Percentiles rank a stretch among this genome's conserved stretches.
Evolutionary conservation across 2,113 vertebrate genomes (phyloP).

Genomic region (Tachycineta bicolor): DNA sequence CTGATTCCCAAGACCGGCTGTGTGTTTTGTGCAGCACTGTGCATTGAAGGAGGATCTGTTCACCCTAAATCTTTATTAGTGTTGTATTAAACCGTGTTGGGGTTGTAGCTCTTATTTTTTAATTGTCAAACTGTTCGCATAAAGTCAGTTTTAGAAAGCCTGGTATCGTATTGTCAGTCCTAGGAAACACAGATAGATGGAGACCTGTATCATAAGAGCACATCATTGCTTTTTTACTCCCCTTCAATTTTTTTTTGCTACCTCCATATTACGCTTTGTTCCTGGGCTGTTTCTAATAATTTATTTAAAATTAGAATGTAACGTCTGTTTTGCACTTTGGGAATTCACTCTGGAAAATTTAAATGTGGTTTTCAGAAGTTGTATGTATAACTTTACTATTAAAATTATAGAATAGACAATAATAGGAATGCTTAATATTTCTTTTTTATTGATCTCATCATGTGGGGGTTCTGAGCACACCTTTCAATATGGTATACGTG

Average conservation of each 20-base stretch:
- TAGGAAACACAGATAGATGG: not conserved
- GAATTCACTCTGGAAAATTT: not conserved
- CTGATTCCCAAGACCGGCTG: not conserved
- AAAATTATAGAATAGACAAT: not conserved
- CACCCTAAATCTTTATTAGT: not conserved
- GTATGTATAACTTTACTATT: not conserved
- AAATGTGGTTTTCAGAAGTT: not conserved
- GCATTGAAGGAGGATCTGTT: not conserved
- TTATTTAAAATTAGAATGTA: not conserved
- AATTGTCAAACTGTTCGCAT: not conserved
- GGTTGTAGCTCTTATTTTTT: not conserved
- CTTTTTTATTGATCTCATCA: not conserved
- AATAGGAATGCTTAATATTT: not conserved
- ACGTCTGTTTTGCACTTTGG: not conserved
- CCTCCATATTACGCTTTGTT: not conserved
- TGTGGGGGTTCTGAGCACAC: not conserved
- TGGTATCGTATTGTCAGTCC: not conserved
- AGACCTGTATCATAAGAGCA: not conserved
- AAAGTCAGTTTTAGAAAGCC: not conserved
- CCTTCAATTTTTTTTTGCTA: not conserved
- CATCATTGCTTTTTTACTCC: not conserved
- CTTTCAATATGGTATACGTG: not conserved
- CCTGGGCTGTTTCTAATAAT: not conserved
- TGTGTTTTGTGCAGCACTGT: not conserved
- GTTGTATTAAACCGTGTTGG: fast-evolving